Conservation (phyloP, 2,888 invertebrate species). For the Lasioglossum zephyrum region DNA sequence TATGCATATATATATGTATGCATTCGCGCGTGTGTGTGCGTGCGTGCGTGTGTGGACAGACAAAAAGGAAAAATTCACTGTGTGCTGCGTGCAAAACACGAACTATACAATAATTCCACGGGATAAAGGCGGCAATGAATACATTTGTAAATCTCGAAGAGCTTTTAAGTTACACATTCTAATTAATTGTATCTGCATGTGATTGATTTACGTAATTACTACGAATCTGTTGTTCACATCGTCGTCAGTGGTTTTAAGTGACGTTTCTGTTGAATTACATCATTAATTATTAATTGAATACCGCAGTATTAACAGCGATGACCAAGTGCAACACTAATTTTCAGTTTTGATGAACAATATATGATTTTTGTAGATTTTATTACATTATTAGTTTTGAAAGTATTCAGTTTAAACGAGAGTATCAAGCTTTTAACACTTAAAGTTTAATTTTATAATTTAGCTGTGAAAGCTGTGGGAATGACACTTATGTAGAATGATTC, state of each 20-base stretch:
- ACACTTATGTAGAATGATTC: not conserved
- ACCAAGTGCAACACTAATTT: not conserved
- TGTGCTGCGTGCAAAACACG: conserved; percentile 32
- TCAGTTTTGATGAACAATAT: not conserved
- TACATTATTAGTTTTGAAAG: not conserved
- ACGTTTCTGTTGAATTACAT: conserved; percentile 32
- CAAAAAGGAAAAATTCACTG: conserved; percentile 12
- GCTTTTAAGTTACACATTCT: conserved; percentile 52
- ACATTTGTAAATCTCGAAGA: conserved; percentile 47
- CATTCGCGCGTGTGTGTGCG: not conserved
- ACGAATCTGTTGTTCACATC: conserved; percentile 4
- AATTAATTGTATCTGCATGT: conserved; percentile 59
- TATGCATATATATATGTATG: not conserved
- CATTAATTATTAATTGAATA: not conserved
- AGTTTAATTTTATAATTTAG: not conserved
- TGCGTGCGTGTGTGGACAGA: not conserved
- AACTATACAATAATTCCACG: conserved; percentile 39
- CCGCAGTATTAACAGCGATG: conserved; percentile 47
- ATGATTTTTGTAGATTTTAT: conserved; percentile 5
- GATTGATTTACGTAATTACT: conserved; percentile 46
- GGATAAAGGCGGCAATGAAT: conserved; percentile 24
- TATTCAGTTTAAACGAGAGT: not conserved
- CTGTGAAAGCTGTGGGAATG: not conserved
- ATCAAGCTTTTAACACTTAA: not conserved
- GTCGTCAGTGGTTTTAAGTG: conserved; percentile 54